Percentiles rank a stretch among this genome's conserved stretches.
Evolutionary conservation across 2,113 vertebrate species (phyloP).

Genomic region (Embiotoca jacksoni): DNA sequence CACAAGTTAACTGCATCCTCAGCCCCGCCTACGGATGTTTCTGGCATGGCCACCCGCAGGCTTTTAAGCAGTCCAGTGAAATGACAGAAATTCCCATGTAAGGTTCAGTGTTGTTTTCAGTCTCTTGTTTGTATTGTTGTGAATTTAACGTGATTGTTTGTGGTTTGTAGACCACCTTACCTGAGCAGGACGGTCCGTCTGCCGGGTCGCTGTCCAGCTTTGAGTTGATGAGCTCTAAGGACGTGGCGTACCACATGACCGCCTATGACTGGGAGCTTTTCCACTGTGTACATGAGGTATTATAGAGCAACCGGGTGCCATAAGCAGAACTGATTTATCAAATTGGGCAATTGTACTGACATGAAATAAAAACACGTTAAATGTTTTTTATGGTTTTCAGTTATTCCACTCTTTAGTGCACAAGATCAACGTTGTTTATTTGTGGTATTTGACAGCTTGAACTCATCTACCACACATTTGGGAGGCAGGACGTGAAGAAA

Average conservation of each 20-base stretch:
- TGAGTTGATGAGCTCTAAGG: conserved; percentile 98
- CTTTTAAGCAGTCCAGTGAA: no score
- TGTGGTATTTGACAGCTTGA: conserved; percentile 87
- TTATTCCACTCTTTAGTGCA: no score
- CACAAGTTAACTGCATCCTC: not conserved
- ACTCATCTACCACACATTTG: conserved; percentile 96
- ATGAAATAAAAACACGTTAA: not conserved
- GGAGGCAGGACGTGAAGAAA: conserved; percentile 94
- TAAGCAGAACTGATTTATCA: not conserved
- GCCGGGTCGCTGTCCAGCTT: conserved; percentile 90
- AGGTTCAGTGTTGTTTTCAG: not conserved
- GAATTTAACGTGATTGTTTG: not conserved
- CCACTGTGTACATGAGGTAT: conserved; percentile 97
- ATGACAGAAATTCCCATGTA: no score
- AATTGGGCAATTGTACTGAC: not conserved
- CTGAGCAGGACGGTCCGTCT: conserved; percentile 95
- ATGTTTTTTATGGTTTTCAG: no score
- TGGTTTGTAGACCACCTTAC: conserved; percentile 88
- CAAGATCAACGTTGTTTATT: not conserved
- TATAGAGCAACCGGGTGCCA: not conserved
- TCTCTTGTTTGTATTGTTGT: conserved; percentile 1
- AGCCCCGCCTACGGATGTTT: not conserved
- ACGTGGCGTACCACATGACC: conserved; percentile 96
- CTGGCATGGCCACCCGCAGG: no score
- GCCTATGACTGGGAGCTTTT: conserved; percentile 98